Evolutionary conservation across 2,113 vertebrate species (phyloP).

Genomic region (Saguinus imperator): DNA sequence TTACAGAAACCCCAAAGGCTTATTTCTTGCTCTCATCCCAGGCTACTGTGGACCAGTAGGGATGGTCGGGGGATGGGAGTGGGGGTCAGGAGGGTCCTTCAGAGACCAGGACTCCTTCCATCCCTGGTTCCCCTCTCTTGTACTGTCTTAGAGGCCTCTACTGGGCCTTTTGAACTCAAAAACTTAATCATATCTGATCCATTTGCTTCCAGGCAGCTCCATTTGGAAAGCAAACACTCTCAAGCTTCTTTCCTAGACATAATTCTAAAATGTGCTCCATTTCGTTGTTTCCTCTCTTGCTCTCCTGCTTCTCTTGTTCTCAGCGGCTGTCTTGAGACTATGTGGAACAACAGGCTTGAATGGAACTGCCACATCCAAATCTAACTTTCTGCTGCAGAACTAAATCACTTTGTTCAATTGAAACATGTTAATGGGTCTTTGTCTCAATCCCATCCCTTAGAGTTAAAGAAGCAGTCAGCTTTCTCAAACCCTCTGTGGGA

Average conservation of each 20-base stretch:
- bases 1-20: background rate
- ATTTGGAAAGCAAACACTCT: background rate
- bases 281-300: background rate
- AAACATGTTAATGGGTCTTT: background rate
- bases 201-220: background rate
- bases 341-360: background rate
- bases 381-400: background rate
- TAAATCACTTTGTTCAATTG: background rate
- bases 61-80: rapidly evolving
- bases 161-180: background rate
- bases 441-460: background rate
- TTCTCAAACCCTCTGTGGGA: background rate
- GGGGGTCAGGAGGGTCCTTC: background rate
- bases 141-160: background rate
- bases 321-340: background rate
- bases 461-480: background rate
- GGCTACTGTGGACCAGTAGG: background rate
- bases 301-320: background rate
- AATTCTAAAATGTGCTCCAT: background rate
- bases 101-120: background rate
- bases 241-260: background rate
- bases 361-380: background rate
- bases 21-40: background rate
- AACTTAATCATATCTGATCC: background rate
- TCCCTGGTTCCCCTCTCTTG: background rate